Conservation (phyloP, 2,113 vertebrate genomes). For the Mixornis gularis region DNA sequence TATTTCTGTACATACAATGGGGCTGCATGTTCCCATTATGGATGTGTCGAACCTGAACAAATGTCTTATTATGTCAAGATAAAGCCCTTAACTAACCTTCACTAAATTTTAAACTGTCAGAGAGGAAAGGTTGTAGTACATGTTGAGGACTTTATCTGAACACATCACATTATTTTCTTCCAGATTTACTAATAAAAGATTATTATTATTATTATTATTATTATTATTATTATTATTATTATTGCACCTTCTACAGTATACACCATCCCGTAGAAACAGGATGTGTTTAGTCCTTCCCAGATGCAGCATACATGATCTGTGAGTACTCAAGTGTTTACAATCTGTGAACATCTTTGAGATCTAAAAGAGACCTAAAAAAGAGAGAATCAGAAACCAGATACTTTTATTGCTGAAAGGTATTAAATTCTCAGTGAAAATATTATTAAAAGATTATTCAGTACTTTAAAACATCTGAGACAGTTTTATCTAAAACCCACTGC, state of each 20-base stretch:
- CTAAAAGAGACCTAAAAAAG: not conserved
- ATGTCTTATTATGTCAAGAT: not conserved
- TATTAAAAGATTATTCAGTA: not conserved
- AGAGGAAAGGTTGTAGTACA: not conserved
- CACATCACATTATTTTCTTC: not conserved
- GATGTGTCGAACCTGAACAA: not conserved
- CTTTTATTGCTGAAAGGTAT: not conserved
- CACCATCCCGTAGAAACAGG: not conserved
- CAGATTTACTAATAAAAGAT: not conserved
- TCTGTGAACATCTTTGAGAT: not conserved
- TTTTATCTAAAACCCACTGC: not conserved
- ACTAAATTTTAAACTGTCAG: not conserved
- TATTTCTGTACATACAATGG: not conserved
- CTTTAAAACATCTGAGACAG: not conserved
- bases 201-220: not conserved
- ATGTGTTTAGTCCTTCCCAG: not conserved
- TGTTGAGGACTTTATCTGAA: not conserved
- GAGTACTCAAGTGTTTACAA: not conserved
- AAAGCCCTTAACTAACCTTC: not conserved
- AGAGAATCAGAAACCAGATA: not conserved
- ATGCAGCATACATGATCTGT: not conserved
- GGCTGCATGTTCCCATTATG: not conserved
- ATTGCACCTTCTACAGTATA: not conserved
- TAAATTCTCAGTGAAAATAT: not conserved
- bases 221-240: too few species aligned